These are phyloP conservation scores for Geophilus truncorum DNA, from an alignment of 2,888 invertebrate species.

Conservation along the genomic window DNA sequence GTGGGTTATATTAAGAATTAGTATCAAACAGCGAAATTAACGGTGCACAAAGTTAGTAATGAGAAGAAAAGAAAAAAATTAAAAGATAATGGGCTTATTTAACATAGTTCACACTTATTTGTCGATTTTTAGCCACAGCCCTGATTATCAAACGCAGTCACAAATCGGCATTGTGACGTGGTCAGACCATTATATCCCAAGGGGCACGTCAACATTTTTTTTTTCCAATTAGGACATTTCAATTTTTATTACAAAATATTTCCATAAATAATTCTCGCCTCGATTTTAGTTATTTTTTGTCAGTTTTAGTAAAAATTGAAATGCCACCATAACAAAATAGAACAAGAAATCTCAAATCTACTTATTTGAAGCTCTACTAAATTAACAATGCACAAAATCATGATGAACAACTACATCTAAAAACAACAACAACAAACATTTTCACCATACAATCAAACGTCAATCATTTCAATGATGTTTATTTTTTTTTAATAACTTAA, in stretches of 20 bases:
- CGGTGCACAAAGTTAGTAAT: not conserved
- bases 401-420: not conserved
- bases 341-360: not conserved
- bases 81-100: too few species aligned
- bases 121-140: not conserved
- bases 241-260: not conserved
- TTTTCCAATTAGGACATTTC: not conserved
- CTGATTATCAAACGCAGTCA: slow-evolving; percentile 10
- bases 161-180: not conserved
- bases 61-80: not conserved
- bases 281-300: not conserved
- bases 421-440: not conserved
- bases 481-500: too few species aligned
- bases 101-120: too few species aligned
- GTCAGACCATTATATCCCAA: not conserved
- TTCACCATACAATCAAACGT: not conserved
- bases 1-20: not conserved
- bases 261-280: not conserved
- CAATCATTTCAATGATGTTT: not conserved
- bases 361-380: too few species aligned
- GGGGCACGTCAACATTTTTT: not conserved
- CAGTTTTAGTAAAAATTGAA: not conserved
- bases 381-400: not conserved
- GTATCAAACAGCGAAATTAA: not conserved
- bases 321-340: not conserved